Conservation (phyloP, 2,113 vertebrate species). For the Cebidichthys violaceus region DNA sequence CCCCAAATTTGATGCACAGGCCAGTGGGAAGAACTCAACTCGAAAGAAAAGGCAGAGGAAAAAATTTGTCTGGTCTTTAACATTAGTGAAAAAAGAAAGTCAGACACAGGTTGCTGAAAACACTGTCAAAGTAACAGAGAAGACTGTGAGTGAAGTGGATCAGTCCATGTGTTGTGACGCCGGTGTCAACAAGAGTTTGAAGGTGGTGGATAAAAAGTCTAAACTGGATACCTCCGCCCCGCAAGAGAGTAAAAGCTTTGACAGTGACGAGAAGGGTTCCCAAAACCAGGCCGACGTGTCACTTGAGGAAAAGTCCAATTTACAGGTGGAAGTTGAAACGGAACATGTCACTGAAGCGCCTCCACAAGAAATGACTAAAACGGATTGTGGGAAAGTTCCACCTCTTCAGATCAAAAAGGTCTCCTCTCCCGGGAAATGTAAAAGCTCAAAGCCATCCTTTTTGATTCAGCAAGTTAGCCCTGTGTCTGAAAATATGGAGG, state of each 20-base stretch:
- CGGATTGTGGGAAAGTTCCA: conserved; percentile 72
- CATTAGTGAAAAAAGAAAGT: conserved; percentile 75
- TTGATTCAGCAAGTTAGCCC: conserved; percentile 79
- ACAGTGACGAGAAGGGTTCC: conserved; percentile 44
- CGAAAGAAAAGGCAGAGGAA: conserved; percentile 83
- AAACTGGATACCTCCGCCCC: conserved; percentile 31
- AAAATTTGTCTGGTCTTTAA: conserved; percentile 84
- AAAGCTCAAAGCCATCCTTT: conserved; percentile 82
- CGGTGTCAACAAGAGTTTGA: conserved; percentile 40
- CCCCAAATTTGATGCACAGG: conserved; percentile 76
- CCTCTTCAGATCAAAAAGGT: conserved; percentile 85
- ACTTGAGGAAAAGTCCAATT: conserved; percentile 45
- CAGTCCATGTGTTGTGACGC: conserved; percentile 45
- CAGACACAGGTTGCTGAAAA: conserved; percentile 40
- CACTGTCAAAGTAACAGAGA: conserved; percentile 54
- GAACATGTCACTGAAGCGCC: conserved; percentile 57
- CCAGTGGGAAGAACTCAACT: conserved; percentile 59
- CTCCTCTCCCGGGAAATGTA: conserved; percentile 81
- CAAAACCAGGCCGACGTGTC: conserved; percentile 53
- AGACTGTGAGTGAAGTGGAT: conserved; percentile 51
- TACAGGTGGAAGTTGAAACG: conserved; percentile 57
- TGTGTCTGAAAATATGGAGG: conserved; percentile 70
- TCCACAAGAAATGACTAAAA: conserved; percentile 62
- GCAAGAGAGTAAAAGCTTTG: conserved; percentile 37
- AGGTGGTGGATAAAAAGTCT: conserved; percentile 50